Evolutionary conservation across 2,888 invertebrate genomes (phyloP).

Genomic region (Eupithecia insigniata): DNA sequence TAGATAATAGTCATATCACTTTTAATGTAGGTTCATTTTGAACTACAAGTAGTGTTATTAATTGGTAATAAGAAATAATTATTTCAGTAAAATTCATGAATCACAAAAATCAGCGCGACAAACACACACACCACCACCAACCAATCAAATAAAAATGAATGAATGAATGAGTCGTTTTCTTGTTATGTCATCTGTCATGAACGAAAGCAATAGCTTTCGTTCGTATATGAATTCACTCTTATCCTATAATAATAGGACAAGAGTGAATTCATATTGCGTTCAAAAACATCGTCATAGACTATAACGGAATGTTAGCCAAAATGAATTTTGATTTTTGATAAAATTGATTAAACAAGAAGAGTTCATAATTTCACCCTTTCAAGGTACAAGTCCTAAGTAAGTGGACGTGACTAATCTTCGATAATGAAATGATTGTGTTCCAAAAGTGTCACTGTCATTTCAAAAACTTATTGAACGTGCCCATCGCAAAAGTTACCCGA

Average conservation of each 20-base stretch:
- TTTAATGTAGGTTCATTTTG: conserved; percentile 57
- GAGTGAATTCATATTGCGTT: too few species aligned
- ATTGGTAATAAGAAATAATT: conserved; percentile 51
- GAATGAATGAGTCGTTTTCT: conserved; percentile 30
- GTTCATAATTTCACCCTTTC: too few species aligned
- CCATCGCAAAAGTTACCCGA: neutral
- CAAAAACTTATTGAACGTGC: neutral
- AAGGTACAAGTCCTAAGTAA: too few species aligned
- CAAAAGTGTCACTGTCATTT: neutral
- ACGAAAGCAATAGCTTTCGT: too few species aligned
- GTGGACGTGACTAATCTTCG: too few species aligned
- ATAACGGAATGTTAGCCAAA: too few species aligned
- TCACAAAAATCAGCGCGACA: conserved; percentile 69
- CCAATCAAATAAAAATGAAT: conserved; percentile 43
- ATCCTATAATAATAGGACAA: too few species aligned
- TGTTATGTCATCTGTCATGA: neutral
- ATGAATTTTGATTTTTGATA: too few species aligned
- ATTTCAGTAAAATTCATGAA: conserved; percentile 69
- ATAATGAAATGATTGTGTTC: neutral
- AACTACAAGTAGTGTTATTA: conserved; percentile 47
- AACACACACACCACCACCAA: conserved; percentile 39
- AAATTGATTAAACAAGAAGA: too few species aligned
- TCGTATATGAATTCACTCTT: too few species aligned
- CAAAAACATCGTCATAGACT: too few species aligned
- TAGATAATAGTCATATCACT: conserved; percentile 58